These are phyloP conservation scores for Podarcis siculus DNA, from an alignment of 2,797 vertebrate genomes.

Conservation along the genomic window DNA sequence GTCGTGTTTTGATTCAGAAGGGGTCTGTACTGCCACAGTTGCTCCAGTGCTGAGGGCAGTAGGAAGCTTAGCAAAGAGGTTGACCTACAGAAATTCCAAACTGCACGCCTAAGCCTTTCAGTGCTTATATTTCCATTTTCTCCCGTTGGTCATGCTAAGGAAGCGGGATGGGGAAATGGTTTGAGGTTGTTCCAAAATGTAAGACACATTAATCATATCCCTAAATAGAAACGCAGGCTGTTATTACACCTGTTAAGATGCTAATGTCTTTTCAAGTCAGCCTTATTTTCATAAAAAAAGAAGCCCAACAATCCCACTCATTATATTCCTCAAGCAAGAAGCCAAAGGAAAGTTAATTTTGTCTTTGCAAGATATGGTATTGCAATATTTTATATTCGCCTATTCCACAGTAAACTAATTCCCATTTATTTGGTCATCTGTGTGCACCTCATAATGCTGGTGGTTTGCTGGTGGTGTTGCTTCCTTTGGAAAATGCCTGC, in stretches of 20 bases:
- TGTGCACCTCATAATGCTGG: neutral
- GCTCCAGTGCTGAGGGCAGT: too few species aligned
- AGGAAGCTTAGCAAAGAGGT: neutral
- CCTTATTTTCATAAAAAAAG: neutral
- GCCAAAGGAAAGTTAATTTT: conserved; percentile 2
- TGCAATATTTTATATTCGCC: neutral
- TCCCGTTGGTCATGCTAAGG: neutral
- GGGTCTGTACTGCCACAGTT: too few species aligned
- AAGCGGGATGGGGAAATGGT: neutral
- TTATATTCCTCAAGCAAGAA: neutral
- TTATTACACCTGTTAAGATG: conserved; percentile 12
- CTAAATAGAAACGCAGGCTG: neutral
- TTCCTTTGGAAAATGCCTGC: neutral
- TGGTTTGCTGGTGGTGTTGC: neutral
- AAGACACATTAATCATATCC: neutral
- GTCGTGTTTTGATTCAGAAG: too few species aligned
- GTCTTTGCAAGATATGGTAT: neutral
- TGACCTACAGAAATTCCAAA: neutral
- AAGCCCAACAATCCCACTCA: neutral
- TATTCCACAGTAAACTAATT: neutral
- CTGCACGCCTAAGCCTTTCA: neutral
- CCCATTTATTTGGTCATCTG: neutral
- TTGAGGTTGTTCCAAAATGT: neutral
- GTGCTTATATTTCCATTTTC: conserved; percentile 5
- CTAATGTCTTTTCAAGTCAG: conserved; percentile 19